Evolutionary conservation across 2,797 vertebrate genomes (phyloP).

Genomic region (Acanthurus lineatus): DNA sequence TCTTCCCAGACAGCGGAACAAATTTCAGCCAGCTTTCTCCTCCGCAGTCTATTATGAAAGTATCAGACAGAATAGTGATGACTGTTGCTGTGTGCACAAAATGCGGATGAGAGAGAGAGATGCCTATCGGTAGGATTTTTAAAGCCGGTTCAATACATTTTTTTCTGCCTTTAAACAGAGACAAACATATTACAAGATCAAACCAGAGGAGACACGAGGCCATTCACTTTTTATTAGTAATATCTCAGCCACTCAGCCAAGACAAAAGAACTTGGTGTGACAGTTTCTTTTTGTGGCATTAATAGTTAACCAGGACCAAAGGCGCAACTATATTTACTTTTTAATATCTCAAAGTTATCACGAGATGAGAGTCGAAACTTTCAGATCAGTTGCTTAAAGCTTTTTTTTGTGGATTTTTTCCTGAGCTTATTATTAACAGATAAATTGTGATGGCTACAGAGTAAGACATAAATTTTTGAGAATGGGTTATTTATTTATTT

Average conservation of each 20-base stretch:
- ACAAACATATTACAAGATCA: constrained; percentile 16
- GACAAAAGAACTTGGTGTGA: constrained; percentile 20
- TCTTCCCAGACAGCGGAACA: constrained; percentile 65
- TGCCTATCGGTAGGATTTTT: constrained; percentile 9
- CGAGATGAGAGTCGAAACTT: not conserved
- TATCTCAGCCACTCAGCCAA: constrained; percentile 19
- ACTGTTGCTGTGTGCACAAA: constrained; percentile 44
- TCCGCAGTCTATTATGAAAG: constrained; percentile 55
- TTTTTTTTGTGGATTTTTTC: not conserved
- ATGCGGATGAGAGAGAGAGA: constrained; percentile 16
- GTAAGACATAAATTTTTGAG: not conserved
- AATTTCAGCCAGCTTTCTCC: constrained; percentile 49
- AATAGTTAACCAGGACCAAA: constrained; percentile 13
- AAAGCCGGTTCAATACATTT: constrained; percentile 14
- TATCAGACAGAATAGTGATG: constrained; percentile 55
- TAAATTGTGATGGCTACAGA: not conserved
- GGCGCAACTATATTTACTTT: constrained; percentile 2
- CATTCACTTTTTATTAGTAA: constrained; percentile 39
- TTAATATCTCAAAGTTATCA: constrained; percentile 22
- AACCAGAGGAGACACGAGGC: constrained; percentile 11
- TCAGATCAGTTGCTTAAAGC: not conserved
- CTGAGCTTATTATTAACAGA: not conserved
- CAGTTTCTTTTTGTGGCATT: constrained; percentile 26
- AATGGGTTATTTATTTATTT: not conserved
- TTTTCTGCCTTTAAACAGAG: constrained; percentile 12